These are phyloP conservation scores for Poecilia gillii DNA, from an alignment of 2,797 vertebrate genomes.

Conservation along the genomic window DNA sequence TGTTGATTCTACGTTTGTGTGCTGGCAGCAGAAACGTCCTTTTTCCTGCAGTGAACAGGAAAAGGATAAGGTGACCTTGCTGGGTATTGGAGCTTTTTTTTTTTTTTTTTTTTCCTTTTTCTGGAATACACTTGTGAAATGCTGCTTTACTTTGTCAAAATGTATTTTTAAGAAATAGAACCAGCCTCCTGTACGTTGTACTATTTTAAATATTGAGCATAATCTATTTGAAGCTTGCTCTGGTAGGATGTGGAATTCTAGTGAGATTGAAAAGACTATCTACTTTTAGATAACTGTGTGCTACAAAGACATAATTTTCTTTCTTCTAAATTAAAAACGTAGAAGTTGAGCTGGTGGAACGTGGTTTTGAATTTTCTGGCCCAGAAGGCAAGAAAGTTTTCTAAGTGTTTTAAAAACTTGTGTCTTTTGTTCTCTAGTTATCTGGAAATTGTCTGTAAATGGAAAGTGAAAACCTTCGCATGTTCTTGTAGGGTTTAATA, in stretches of 20 bases:
- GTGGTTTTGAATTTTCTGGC: constrained; percentile 35
- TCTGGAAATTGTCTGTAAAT: background rate
- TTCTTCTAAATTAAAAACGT: constrained; percentile 70
- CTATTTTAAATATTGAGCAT: constrained; percentile 60
- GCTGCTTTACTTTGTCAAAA: constrained; percentile 10
- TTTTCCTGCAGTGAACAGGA: background rate
- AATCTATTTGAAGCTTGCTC: constrained; percentile 45
- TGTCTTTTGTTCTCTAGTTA: background rate
- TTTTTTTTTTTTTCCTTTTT: constrained; percentile 8
- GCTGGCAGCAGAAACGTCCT: constrained; percentile 6
- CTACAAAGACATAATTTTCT: constrained; percentile 63
- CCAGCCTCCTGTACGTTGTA: constrained; percentile 25
- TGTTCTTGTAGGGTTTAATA: background rate
- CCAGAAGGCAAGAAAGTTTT: constrained; percentile 54
- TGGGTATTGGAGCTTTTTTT: constrained; percentile 4
- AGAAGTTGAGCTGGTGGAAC: constrained; percentile 46
- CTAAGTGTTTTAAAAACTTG: constrained; percentile 41
- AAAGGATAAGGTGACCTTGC: constrained; percentile 13
- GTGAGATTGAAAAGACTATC: constrained; percentile 61
- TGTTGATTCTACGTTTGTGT: constrained; percentile 13
- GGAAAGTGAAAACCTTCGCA: background rate
- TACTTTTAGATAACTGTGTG: constrained; percentile 51
- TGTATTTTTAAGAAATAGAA: constrained; percentile 17
- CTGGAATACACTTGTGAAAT: background rate
- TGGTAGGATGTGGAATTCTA: constrained; percentile 60